These are phyloP conservation scores for Lingula anatina DNA, from an alignment of 2,888 invertebrate genomes.

Conservation along the genomic window DNA sequence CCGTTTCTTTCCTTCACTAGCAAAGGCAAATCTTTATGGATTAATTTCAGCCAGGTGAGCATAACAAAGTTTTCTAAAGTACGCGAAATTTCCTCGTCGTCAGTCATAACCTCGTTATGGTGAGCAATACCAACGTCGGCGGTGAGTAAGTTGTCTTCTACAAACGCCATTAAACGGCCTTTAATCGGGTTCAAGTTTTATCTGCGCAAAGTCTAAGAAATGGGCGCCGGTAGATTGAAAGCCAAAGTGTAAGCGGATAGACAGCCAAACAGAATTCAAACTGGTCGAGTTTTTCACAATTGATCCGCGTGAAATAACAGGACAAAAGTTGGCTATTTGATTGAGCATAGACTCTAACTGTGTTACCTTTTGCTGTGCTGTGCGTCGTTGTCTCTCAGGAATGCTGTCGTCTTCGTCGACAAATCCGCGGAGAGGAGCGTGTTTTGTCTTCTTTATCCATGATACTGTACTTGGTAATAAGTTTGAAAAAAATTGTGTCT, in stretches of 20 bases:
- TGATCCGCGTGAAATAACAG: slow-evolving; percentile 1
- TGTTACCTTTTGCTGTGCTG: too few relatives aligned
- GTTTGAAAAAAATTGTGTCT: too few relatives aligned
- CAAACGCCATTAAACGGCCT: slow-evolving; percentile 10
- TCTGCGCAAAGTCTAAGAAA: slow-evolving; percentile 5
- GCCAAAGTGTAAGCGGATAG: slow-evolving; percentile 8
- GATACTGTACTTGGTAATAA: too few relatives aligned
- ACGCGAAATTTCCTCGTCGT: slow-evolving; percentile 11
- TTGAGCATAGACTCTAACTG: too few relatives aligned
- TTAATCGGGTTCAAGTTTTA: slow-evolving; percentile 8
- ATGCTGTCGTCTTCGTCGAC: too few relatives aligned
- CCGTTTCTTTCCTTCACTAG: slow-evolving; percentile 18
- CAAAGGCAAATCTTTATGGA: slow-evolving; percentile 12
- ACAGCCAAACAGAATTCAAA: slow-evolving; percentile 7
- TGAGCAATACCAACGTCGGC: slow-evolving; percentile 7
- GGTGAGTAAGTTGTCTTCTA: slow-evolving; percentile 15
- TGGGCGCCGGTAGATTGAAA: slow-evolving; percentile 9
- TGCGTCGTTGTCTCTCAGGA: too few relatives aligned
- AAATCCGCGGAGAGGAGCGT: too few relatives aligned
- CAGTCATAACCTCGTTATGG: neutral
- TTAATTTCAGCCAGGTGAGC: slow-evolving; percentile 14
- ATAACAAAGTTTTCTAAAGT: slow-evolving; percentile 16
- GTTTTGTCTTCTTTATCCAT: too few relatives aligned
- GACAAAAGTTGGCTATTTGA: neutral
- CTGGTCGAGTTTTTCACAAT: slow-evolving; percentile 6